Base-by-base conservation (phyloP, 2,888 invertebrate species). In the Flexamia atlantica region DNA sequence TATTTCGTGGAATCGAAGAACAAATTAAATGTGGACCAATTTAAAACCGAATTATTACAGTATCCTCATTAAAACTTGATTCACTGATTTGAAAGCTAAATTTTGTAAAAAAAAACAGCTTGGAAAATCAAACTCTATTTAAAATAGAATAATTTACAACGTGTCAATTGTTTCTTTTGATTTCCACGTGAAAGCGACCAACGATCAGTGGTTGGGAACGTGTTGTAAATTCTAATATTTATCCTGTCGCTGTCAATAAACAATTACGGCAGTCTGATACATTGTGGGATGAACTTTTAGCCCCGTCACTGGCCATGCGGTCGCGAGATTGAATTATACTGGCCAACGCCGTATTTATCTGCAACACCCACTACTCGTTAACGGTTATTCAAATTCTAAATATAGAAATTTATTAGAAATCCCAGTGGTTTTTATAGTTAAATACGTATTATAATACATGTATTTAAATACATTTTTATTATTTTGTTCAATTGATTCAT, bases 211-310 rank as follows among this genome's bases (percentile, higher is more conserved):
- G 23, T 57, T 7, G 0, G 3, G 17, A 64, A 14, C 30, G 64
- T 64, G 30, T 64, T 64, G 64, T 64, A 28, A 60, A 64, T 28
- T n/a, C 30, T 1, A 7, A 28, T 64, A 64, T 64, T 25, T 64
- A 30, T 64, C 64, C 64, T 30, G 12, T 64, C 14, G 30, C 28
- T 64, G 64, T 64, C 64, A 64, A 64, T 64, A 64, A 64, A 64
- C 64, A 64, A 64, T 64, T 4, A 64, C 64, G 9, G 30, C 4
- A 7, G 25, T 1, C 30, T 64, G 64, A 64, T 64, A 23, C 20
- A 64, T 64, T 64, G 64, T 64, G 64, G 64, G 53, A 23, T 53
- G 53, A 23, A 53, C 20, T 2, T 53, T 53, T 53, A 3, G 23
- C 20, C 53, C 53, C 20, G 23, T 23, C 53, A 14, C 10, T 4